Base-by-base conservation (phyloP, 2,113 vertebrate genomes). In the Pimephales promelas region DNA sequence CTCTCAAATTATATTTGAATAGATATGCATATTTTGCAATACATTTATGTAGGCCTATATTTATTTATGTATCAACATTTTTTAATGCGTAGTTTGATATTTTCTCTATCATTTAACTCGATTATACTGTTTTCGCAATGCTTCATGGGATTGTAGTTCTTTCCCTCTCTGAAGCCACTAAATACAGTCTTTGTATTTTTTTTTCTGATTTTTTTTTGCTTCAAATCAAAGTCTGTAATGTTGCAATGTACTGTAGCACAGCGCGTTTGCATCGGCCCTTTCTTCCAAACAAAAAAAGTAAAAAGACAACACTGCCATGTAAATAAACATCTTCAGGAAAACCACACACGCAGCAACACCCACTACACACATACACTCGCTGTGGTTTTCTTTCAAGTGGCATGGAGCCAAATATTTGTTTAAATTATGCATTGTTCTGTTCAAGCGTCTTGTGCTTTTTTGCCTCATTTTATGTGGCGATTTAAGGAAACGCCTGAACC, bases 401-500 rank as follows among this genome's bases (percentile, higher is more conserved):
- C 26, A 62, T 36, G 74, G 56, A 79, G 57, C 2, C 28, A 62
- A 79, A 62, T 43, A 57, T 79, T 62, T 79, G 56, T 61, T 26
- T 79, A 79, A 79, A 79, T 66, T 79, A 66, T 79, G 59, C 77
- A 79, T 49, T 64, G 59, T 79, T 79, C 45, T 66, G 43, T 43
- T 78, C 56, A 31, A 47, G 43, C 57, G 4, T 28, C 43, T 61
- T 79, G 36, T 62, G 36, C 14, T 20, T 79, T 40, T 47, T 26
- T 47, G 40, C 10, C 43, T 18, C 9, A 79, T 66, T 79, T 79
- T 64, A 47, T 66, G 40, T 49, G 59, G 16, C 24, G 59, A n/a
- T 62, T 66, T 49, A 62, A 79, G 26, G 77, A 79, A 79, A 79
- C 34, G 59, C 40, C 77, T 66, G 26, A 79, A 79, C 77, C 26